These are phyloP conservation scores for Loripinus fragilis DNA, from an alignment of 2,888 invertebrate species.

Conservation along the genomic window DNA sequence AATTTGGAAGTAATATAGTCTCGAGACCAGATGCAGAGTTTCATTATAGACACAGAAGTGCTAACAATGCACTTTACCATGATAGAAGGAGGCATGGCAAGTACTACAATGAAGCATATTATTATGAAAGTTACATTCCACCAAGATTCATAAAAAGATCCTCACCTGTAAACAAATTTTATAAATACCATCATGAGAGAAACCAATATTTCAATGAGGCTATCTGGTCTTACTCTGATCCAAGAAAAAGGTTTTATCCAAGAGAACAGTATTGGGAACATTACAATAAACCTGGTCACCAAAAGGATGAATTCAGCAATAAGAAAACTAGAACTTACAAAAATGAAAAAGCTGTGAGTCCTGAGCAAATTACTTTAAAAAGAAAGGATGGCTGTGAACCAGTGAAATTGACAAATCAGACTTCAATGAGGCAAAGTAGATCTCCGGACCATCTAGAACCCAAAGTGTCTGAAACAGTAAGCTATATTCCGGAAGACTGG, in stretches of 20 bases:
- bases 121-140: neutral
- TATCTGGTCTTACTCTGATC: neutral
- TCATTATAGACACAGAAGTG: too few relatives aligned
- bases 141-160: neutral
- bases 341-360: too few relatives aligned
- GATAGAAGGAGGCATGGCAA: too few relatives aligned
- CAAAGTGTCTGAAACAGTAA: neutral
- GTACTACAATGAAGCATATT: too few relatives aligned
- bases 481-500: neutral
- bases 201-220: neutral
- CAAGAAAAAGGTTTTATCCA: neutral
- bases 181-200: neutral
- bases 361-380: too few relatives aligned
- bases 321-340: neutral
- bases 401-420: too few relatives aligned
- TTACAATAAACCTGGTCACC: neutral
- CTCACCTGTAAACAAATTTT: too few relatives aligned
- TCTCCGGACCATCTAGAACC: neutral
- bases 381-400: too few relatives aligned
- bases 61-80: too few relatives aligned
- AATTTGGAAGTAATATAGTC: too few relatives aligned
- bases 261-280: neutral
- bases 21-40: too few relatives aligned
- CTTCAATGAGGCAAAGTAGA: too few relatives aligned
- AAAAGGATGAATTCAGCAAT: neutral